A percentile compares a stretch with the other conserved stretches of the same genome.
These are phyloP conservation scores for Chrysolina haemoptera DNA, from an alignment of 2,888 invertebrate genomes.

Conservation along the genomic window DNA sequence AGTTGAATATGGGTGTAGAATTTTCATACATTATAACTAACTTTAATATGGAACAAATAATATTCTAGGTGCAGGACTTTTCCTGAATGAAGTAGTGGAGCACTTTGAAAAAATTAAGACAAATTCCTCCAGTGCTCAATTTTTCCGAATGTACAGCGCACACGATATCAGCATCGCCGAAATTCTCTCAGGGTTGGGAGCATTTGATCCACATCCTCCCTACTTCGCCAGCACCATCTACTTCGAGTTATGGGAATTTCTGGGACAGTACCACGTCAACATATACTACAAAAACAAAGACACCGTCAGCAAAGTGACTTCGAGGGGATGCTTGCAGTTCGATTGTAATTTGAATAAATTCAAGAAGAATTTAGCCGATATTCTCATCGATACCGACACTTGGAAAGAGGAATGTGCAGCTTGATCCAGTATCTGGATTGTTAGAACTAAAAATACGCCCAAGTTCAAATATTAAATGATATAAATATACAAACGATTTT, in stretches of 20 bases:
- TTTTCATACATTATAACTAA: too few relatives aligned
- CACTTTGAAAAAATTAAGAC: slow-evolving; percentile 56
- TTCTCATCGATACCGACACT: not conserved
- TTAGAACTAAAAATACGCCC: too few relatives aligned
- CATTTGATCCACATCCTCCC: slow-evolving; percentile 78
- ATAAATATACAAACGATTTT: too few relatives aligned
- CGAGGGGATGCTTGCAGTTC: slow-evolving; percentile 24
- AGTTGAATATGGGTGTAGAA: too few relatives aligned
- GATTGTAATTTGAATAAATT: slow-evolving; percentile 29
- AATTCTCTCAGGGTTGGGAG: slow-evolving; percentile 77
- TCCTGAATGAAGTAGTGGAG: slow-evolving; percentile 4
- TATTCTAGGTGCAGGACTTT: slow-evolving; percentile 67
- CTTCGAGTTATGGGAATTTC: slow-evolving; percentile 73
- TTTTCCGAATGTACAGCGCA: slow-evolving; percentile 40
- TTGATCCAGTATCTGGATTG: not conserved
- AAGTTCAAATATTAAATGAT: not conserved
- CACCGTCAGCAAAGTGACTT: slow-evolving; percentile 13
- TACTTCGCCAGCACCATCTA: slow-evolving; percentile 77
- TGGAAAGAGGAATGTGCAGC: not conserved
- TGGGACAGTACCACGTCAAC: slow-evolving; percentile 23
- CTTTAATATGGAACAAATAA: too few relatives aligned
- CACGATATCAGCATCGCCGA: slow-evolving; percentile 75
- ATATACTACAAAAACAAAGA: slow-evolving; percentile 34
- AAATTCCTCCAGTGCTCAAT: slow-evolving; percentile 18
- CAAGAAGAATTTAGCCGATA: slow-evolving; percentile 1